Evolutionary conservation across 2,888 invertebrate genomes (phyloP), one percentile per base, ranked within the genome.

Genomic region (Luperina nickerlii): DNA sequence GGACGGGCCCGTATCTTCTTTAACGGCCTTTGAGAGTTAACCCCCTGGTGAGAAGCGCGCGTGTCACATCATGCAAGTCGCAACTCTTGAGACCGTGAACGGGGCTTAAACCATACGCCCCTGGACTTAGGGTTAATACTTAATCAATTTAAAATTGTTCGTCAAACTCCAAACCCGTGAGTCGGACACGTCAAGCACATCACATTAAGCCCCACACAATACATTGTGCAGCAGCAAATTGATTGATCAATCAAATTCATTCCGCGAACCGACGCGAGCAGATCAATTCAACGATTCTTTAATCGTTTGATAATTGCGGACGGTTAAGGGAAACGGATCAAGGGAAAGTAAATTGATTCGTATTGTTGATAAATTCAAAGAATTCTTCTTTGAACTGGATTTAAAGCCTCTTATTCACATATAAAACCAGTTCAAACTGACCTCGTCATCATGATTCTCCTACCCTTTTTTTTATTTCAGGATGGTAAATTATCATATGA

Each of bases 201-300:
- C 75, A 74, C 76, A 88, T 88, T 81, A 86, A 78, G 70, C 66
- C 51, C 42, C 80, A 74, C 71, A 84, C 89, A 90, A 90, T 81
- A 81, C 72, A 90, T 80, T 88, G 76, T 79, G 65, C 77, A 66
- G 70, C 60, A 38, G 73, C 65, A 84, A 88, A 86, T 79, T 88
- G 82, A 90, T 88, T 79, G 89, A 90, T 88, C 87, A 88, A 82
- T 88, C 70, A 78, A 68, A 81, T 80, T 79, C 72, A 73, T 72
- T 76, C 63, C 32, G 32, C 13, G 32, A 42, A 70, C 70, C 68
- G 80, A 82, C 78, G 51, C 69, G 60, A 70, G 70, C 66, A 69
- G 76, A 67, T 77, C 71, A 72, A 76, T 81, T 79, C 78, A 81
- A 73, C 51, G 60, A 71, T 78, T 86, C 78, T 78, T 89, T 88